These are phyloP conservation scores for Melanostigma gelatinosum DNA, from an alignment of 2,113 vertebrate species.

Conservation along the genomic window DNA sequence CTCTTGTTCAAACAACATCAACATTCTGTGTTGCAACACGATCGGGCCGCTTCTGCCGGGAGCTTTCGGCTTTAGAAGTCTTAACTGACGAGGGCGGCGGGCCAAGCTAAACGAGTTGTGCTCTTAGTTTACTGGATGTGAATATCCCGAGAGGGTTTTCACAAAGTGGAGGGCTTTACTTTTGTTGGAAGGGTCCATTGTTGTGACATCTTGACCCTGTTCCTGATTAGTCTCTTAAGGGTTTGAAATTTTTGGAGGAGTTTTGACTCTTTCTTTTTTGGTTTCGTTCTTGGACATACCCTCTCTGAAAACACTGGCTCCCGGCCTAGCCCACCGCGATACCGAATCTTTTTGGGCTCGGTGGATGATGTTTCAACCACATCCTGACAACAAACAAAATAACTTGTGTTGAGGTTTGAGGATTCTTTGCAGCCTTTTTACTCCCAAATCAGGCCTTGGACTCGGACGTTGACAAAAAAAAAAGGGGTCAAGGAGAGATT, in stretches of 20 bases:
- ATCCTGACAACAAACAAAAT: slow-evolving; percentile 77
- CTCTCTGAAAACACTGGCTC: slow-evolving; percentile 61
- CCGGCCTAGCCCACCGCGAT: slow-evolving; percentile 49
- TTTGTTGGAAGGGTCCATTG: slow-evolving; percentile 72
- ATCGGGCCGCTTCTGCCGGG: slow-evolving; percentile 58
- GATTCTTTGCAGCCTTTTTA: slow-evolving; percentile 37
- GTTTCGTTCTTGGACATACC: slow-evolving; percentile 32
- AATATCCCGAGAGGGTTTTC: slow-evolving; percentile 58
- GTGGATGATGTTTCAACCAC: slow-evolving; percentile 73
- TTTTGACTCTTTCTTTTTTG: background rate
- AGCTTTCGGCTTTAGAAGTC: slow-evolving; percentile 51
- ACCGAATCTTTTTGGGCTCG: slow-evolving; percentile 39
- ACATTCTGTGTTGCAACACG: slow-evolving; percentile 57
- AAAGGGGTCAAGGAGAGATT: slow-evolving; percentile 20
- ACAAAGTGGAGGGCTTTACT: slow-evolving; percentile 68
- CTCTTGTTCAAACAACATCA: slow-evolving; percentile 63
- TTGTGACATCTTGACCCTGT: slow-evolving; percentile 76
- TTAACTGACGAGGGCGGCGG: slow-evolving; percentile 53
- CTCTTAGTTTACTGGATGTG: slow-evolving; percentile 71
- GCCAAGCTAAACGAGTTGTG: slow-evolving; percentile 70
- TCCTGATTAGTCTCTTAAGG: slow-evolving; percentile 75
- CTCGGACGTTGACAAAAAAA: background rate
- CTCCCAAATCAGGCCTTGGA: slow-evolving; percentile 41
- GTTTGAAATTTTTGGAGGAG: slow-evolving; percentile 61
- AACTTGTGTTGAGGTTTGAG: slow-evolving; percentile 55